Conservation (phyloP, 2,797 vertebrate species). For the Sebastes iracundus region DNA sequence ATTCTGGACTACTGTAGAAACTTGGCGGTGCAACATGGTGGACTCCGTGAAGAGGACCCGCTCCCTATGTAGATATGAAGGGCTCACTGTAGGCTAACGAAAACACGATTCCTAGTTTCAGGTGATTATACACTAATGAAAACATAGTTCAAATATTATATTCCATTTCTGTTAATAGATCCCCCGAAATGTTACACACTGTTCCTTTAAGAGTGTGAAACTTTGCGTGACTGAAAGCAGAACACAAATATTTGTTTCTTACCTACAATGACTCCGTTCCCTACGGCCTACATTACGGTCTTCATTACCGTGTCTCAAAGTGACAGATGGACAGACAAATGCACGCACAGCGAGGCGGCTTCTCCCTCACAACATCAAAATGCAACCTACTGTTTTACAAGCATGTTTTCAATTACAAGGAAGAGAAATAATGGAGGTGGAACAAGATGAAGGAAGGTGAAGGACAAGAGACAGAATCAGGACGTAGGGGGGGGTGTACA, state of each 20-base stretch:
- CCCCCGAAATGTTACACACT: background rate
- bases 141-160: too few relatives aligned
- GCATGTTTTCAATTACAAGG: background rate
- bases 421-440: constrained; percentile 3
- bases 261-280: background rate
- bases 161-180: too few relatives aligned
- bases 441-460: background rate
- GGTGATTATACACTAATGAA: too few relatives aligned
- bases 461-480: constrained; percentile 17
- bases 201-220: background rate
- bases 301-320: background rate
- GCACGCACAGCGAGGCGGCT: constrained; percentile 3
- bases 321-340: constrained; percentile 46
- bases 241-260: background rate
- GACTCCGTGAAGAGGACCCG: too few relatives aligned
- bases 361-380: background rate
- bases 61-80: too few relatives aligned
- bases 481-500: constrained; percentile 45
- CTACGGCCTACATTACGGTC: too few relatives aligned
- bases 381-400: constrained; percentile 5
- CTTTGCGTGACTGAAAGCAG: background rate
- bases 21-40: rapidly evolving
- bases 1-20: too few relatives aligned
- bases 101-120: too few relatives aligned
- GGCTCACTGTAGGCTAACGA: too few relatives aligned